A percentile compares a stretch with the other conserved stretches of the same genome.
Conservation (phyloP, 2,888 invertebrate genomes). For the Eupithecia dodoneata region DNA sequence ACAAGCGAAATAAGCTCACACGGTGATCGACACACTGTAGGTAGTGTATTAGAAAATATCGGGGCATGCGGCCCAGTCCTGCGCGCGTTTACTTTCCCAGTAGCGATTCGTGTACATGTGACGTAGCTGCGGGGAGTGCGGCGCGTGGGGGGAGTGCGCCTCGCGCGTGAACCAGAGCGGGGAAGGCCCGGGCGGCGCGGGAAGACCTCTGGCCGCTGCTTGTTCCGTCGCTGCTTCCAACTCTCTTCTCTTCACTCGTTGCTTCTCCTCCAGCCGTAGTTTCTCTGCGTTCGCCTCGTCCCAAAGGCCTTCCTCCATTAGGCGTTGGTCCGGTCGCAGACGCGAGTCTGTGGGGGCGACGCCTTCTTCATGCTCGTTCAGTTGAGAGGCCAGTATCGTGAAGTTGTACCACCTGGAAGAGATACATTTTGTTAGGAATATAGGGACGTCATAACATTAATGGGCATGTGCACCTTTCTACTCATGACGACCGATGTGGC, state of each 20-base stretch:
- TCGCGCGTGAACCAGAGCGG: constrained; percentile 96
- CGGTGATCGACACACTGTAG: constrained; percentile 30
- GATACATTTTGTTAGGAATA: not conserved
- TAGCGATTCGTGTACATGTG: constrained; percentile 95
- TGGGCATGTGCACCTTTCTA: not conserved
- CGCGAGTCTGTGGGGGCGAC: constrained; percentile 98
- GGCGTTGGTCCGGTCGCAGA: constrained; percentile 96
- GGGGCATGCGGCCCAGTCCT: constrained; percentile 96
- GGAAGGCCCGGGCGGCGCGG: constrained; percentile 87
- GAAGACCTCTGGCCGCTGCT: constrained; percentile 85
- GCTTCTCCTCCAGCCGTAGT: constrained; percentile 95
- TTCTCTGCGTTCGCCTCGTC: constrained; percentile 95
- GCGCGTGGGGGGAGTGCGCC: constrained; percentile 86
- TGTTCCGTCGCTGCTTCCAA: constrained; percentile 92
- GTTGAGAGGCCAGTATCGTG: constrained; percentile 96
- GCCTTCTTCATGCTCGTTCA: constrained; percentile 96
- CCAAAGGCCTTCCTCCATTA: constrained; percentile 98
- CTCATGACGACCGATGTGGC: too few relatives aligned
- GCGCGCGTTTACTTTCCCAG: constrained; percentile 95
- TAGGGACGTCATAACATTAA: not conserved
- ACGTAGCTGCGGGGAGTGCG: constrained; percentile 75
- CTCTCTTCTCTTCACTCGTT: constrained; percentile 90
- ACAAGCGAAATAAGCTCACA: constrained; percentile 24
- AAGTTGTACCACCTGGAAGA: constrained; percentile 90
- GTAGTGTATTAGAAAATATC: constrained; percentile 89